Conservation (phyloP, 2,113 vertebrate species). For the Vicugna pacos region DNA sequence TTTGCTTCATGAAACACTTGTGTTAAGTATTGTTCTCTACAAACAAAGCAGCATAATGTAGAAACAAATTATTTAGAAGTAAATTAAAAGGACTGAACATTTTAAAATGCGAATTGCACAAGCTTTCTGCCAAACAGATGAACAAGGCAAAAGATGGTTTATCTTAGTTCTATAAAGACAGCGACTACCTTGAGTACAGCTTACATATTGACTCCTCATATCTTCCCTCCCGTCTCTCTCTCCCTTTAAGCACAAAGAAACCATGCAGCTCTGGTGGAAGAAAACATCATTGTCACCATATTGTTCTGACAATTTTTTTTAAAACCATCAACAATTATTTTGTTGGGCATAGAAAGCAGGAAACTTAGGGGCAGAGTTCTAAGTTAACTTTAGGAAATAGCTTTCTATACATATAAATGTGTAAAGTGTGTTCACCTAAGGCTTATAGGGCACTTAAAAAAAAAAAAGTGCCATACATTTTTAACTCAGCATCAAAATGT, state of each 20-base stretch:
- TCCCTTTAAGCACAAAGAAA: background rate
- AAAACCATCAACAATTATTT: background rate
- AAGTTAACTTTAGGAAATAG: background rate
- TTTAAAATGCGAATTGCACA: constrained; percentile 59
- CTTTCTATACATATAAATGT: background rate
- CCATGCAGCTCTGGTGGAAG: background rate
- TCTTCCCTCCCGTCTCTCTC: too few species aligned
- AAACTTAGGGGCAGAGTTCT: background rate
- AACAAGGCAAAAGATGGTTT: background rate
- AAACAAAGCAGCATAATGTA: constrained; percentile 70
- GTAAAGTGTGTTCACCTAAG: constrained; percentile 10
- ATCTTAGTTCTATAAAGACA: background rate
- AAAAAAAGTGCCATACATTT: background rate
- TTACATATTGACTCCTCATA: too few species aligned
- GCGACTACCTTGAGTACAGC: background rate
- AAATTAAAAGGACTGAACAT: constrained; percentile 62
- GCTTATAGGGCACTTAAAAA: background rate
- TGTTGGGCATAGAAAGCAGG: background rate
- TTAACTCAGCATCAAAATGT: constrained; percentile 51
- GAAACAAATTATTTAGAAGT: constrained; percentile 68
- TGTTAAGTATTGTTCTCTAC: constrained; percentile 62
- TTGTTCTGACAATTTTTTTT: background rate
- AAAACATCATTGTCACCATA: background rate
- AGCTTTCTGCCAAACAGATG: constrained; percentile 37
- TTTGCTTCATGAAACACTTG: constrained; percentile 70